Evolutionary conservation across 2,113 vertebrate species (phyloP).

Genomic region (Leptobrachium ailaonicum): DNA sequence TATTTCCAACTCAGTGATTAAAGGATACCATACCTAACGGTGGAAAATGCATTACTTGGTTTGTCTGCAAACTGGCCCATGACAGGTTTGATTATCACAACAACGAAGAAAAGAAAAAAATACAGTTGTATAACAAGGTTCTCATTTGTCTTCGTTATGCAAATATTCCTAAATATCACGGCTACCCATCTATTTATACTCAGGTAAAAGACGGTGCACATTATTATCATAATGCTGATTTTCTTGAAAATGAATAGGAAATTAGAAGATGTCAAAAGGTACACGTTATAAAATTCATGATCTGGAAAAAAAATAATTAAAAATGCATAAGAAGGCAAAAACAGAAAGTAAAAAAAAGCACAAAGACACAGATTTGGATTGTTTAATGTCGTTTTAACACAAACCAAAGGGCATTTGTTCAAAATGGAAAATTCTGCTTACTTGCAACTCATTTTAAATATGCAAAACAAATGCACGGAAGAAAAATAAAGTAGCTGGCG

Average conservation of each 20-base stretch:
- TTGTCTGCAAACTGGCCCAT: constrained; percentile 1
- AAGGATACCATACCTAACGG: constrained; percentile 4
- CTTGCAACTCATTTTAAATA: constrained; percentile 22
- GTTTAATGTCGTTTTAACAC: neutral
- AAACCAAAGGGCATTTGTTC: neutral
- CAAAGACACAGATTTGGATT: neutral
- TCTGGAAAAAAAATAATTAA: constrained; percentile 2
- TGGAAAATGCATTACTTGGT: constrained; percentile 24
- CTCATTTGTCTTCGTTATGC: neutral
- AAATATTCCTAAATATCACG: neutral
- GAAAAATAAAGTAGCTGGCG: constrained; percentile 12
- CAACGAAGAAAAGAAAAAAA: constrained; percentile 8
- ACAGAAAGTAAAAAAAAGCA: constrained; percentile 19
- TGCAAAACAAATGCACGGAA: constrained; percentile 36
- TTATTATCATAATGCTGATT: constrained; percentile 11
- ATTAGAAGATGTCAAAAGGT: constrained; percentile 29
- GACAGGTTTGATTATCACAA: constrained; percentile 23
- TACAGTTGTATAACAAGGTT: neutral
- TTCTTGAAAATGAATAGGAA: neutral
- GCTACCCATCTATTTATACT: neutral
- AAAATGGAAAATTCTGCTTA: constrained; percentile 24
- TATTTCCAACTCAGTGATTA: constrained; percentile 26
- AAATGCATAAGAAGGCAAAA: neutral
- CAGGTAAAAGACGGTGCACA: neutral
- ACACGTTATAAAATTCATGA: constrained; percentile 32